A percentile compares a stretch with the other conserved stretches of the same genome.
Evolutionary conservation across 2,888 invertebrate genomes (phyloP).

Genomic region (Drosophila colorata): DNA sequence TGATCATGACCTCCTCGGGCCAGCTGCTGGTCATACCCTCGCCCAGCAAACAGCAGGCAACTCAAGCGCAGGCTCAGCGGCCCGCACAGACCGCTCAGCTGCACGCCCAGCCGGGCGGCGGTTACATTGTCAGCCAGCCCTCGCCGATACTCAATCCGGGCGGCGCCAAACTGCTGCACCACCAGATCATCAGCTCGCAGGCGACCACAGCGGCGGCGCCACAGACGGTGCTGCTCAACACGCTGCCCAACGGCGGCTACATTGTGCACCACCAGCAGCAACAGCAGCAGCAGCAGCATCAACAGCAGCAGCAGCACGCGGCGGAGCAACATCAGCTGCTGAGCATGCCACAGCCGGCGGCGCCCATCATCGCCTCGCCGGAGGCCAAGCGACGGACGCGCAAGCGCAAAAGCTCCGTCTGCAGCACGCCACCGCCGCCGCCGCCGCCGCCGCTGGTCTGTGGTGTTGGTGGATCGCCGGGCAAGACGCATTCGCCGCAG

Average conservation of each 20-base stretch:
- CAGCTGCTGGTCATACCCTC: conserved; percentile 84
- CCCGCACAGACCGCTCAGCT: conserved; percentile 55
- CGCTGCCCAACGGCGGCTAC: conserved; percentile 91
- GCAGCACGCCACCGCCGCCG: conserved; percentile 79
- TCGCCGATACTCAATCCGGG: conserved; percentile 51
- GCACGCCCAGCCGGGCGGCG: conserved; percentile 56
- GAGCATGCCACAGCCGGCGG: conserved; percentile 70
- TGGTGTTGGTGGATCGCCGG: conserved; percentile 61
- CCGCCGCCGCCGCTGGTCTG: conserved; percentile 49
- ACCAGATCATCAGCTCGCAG: conserved; percentile 70
- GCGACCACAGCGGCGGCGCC: conserved; percentile 77
- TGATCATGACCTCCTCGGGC: conserved; percentile 85
- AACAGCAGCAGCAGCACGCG: conserved; percentile 88
- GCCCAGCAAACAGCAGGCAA: conserved; percentile 55
- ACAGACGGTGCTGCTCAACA: conserved; percentile 93
- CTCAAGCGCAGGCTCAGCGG: conserved; percentile 49
- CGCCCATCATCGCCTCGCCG: conserved; percentile 89
- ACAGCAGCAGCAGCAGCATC: conserved; percentile 85
- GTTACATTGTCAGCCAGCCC: conserved; percentile 62
- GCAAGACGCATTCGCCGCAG: conserved; percentile 82
- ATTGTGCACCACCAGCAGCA: conserved; percentile 91
- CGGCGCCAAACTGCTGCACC: conserved; percentile 62
- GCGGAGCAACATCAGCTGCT: conserved; percentile 71
- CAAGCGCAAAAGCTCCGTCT: conserved; percentile 88
- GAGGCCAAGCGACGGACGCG: conserved; percentile 88